Evolutionary conservation across 2,797 vertebrate species (phyloP), one percentile per base, ranked within the genome.

Genomic region (Gymnopithys bicolor): DNA sequence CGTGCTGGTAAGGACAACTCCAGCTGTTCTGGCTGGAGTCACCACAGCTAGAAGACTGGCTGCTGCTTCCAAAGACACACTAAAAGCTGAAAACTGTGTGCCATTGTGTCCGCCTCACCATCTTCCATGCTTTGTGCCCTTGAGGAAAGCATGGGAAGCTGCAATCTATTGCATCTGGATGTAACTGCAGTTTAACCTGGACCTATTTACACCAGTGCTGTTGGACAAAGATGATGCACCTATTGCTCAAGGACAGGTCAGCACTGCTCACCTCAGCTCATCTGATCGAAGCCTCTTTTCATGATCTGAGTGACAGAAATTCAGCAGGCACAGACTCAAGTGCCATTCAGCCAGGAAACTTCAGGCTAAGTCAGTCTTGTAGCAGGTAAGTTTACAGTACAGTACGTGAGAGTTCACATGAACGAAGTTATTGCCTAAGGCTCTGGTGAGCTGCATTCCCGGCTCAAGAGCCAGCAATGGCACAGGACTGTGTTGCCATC

Each of bases 391-490:
- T 59, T 93, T 89, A 81, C 94, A 95, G 68, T 87, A 93, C 95
- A 94, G 92, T 10, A 89, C 58, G 4, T 21, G 53, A 82, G 55
- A 90, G 41, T 37, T 70, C 32, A 23, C 58, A 78, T 33, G 48
- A 73, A 75, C 70, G 68, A 49, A 84, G 88, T 97, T 97, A 97
- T 93, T 97, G 97, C 97, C 97, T 87, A 88, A 92, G 95, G 86
- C 95, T 95, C 93, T 52, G 9, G 73, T 25, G 6, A 71, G 90
- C 86, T 46, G 56, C 4, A 2, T 64, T 51, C 35, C 84, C 77
- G 10, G 71, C 33, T 19, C 4, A 15, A 73, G 73, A 87, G 84
- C 73, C 81, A 66, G 80, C 83, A n/a, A 59, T 17, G 94, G 90
- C 95, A 89, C 87, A 22, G 86, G 80, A 73, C 70, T 37, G 48